These are phyloP conservation scores for Danaus melanippus DNA, from an alignment of 1,140 invertebrate species.

Conservation along the genomic window DNA sequence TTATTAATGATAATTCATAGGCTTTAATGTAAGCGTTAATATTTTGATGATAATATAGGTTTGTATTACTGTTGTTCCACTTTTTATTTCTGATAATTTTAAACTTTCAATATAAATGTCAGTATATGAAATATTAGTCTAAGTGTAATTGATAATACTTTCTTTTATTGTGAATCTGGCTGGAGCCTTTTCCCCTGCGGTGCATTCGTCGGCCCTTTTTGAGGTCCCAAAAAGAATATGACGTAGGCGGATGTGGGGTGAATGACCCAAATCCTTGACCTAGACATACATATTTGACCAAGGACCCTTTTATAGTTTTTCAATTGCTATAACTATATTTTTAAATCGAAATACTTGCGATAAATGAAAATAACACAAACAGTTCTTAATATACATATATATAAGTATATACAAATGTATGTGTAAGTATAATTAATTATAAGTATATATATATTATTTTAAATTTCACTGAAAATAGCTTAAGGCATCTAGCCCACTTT, in stretches of 20 bases:
- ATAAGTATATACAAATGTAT: not conserved
- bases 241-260: slow-evolving; percentile 20
- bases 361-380: no score
- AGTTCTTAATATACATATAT: not conserved
- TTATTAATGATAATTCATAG: not conserved
- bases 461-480: no score
- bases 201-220: slow-evolving; percentile 3
- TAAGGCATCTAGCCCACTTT: slow-evolving; percentile 1
- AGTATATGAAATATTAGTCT: no score
- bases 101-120: no score
- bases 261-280: slow-evolving; percentile 48
- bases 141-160: no score
- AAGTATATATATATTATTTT: no score
- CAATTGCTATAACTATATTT: not conserved
- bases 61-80: no score
- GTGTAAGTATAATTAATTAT: not conserved
- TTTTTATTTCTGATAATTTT: no score
- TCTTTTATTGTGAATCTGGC: no score
- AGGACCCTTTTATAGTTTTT: slow-evolving; percentile 5
- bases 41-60: no score
- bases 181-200: no score
- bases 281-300: slow-evolving; percentile 18
- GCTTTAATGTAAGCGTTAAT: not conserved
- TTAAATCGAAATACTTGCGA: no score
- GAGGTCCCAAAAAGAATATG: slow-evolving; percentile 10